A percentile compares a stretch with the other conserved stretches of the same genome.
Conservation (phyloP, 2,888 invertebrate species). For the Pterostichus niger region DNA sequence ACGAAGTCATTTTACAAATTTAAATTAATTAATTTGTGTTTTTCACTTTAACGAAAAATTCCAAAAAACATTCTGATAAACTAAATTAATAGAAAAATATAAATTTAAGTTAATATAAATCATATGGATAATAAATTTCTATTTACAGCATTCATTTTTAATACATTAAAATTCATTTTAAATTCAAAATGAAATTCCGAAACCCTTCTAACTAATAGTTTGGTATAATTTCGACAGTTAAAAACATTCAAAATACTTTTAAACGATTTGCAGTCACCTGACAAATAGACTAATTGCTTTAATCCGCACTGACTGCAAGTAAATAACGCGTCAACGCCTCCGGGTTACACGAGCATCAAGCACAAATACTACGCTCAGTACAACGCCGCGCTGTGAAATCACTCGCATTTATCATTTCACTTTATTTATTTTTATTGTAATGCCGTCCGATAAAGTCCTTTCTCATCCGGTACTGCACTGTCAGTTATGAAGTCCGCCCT, state of each 20-base stretch:
- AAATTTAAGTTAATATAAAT: no score
- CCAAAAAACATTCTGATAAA: no score
- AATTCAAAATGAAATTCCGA: no score
- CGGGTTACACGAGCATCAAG: neutral
- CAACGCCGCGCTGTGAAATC: conserved; percentile 25
- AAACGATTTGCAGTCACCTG: neutral
- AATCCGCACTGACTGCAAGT: neutral
- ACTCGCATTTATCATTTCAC: conserved; percentile 50
- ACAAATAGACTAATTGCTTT: conserved; percentile 43
- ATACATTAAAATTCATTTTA: no score
- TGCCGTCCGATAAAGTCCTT: conserved; percentile 40
- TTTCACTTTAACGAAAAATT: no score
- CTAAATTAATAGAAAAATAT: no score
- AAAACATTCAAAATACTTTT: neutral
- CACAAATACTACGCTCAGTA: neutral
- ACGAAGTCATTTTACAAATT: no score
- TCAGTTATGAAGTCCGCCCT: conserved; percentile 24
- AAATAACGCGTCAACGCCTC: conserved; percentile 10
- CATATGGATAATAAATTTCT: no score
- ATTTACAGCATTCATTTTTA: no score
- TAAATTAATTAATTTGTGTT: no score
- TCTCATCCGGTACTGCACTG: conserved; percentile 3
- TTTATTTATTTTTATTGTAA: conserved; percentile 57
- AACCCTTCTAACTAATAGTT: no score
- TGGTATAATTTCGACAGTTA: no score